Conservation (phyloP, 1,140 invertebrate species). For the Babylonia areolata region DNA sequence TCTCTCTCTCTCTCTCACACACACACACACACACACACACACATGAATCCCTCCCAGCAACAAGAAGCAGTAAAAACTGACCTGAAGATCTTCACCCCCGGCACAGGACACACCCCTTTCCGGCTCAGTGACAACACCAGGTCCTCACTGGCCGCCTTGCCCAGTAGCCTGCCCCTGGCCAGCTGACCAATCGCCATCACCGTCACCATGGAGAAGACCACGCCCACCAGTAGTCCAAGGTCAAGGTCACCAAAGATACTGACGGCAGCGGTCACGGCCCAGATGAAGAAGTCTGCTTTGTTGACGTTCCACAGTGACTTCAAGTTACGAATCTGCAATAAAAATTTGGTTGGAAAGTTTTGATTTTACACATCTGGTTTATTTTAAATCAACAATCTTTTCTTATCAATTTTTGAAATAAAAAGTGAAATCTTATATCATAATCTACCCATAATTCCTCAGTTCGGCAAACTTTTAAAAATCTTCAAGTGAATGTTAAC, state of each 20-base stretch:
- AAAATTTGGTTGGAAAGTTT: not conserved
- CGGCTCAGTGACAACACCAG: not conserved
- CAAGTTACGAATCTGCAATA: constrained; percentile 75
- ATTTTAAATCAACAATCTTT: no score
- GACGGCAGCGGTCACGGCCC: constrained; percentile 59
- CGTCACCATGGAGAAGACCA: constrained; percentile 58
- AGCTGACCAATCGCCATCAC: constrained; percentile 52
- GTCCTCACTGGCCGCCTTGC: constrained; percentile 6
- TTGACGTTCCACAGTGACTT: constrained; percentile 63
- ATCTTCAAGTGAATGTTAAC: no score
- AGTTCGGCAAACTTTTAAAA: no score
- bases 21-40: not conserved
- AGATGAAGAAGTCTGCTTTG: constrained; percentile 68
- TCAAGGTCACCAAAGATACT: constrained; percentile 62
- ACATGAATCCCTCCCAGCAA: no score
- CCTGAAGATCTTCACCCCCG: constrained; percentile 25
- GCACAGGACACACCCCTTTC: not conserved
- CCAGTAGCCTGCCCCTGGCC: constrained; percentile 28
- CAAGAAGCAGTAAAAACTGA: not conserved
- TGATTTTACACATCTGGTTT: no score
- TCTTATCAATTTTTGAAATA: no score
- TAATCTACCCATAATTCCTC: no score
- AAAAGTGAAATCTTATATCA: no score
- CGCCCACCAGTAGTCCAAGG: constrained; percentile 61
- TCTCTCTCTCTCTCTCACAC: not conserved